Base-by-base conservation (phyloP, 2,888 invertebrate species). In the Standfussiana lucernea region DNA sequence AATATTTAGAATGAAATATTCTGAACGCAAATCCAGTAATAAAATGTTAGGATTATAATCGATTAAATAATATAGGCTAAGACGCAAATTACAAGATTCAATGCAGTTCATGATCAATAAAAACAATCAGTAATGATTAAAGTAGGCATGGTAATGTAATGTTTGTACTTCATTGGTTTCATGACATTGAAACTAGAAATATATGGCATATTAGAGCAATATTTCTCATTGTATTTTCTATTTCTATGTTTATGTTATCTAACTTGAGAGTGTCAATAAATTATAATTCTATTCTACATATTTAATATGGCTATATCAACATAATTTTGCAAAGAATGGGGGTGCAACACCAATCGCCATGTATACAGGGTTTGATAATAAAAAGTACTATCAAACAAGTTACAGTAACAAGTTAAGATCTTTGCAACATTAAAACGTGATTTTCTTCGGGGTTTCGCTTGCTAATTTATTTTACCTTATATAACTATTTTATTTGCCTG, bases 31-130 rank as follows among this genome's bases (percentile, higher is more conserved):
- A 24, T 4, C 6, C 21, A 28, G 13, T 7, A 40, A 73, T 18
- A 10, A 18, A 35, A 61, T 59, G n/a, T 47, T 59, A 13, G 13
- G 32, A 72, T 40, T 24, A 37, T 37, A 21, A 21, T 40, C 50
- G 32, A 45, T 45, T 42, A 73, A 53, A 47, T 37, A 59, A 50
- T 61, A n/a, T n/a, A 37, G 35, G n/a, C 66, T 68, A 56, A 40
- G 45, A 47, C 13, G 42, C n/a, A 61, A 40, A 67, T 56, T 28
- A 28, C 28, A 79, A 65, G 53, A 40, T 78, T 78, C 47, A 78
- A 50, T 47, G 15, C 24, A 67, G 59, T 62, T 79, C 53, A 64
- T 24, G 64, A 68, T 45, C 50, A 80, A 73, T 84, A 64, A 71
- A 64, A 45, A 42, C 80, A 84, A 67, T 62, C 35, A 80, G 21